Evolutionary conservation across 2,113 vertebrate species (phyloP).

Genomic region (Carassius carassius): DNA sequence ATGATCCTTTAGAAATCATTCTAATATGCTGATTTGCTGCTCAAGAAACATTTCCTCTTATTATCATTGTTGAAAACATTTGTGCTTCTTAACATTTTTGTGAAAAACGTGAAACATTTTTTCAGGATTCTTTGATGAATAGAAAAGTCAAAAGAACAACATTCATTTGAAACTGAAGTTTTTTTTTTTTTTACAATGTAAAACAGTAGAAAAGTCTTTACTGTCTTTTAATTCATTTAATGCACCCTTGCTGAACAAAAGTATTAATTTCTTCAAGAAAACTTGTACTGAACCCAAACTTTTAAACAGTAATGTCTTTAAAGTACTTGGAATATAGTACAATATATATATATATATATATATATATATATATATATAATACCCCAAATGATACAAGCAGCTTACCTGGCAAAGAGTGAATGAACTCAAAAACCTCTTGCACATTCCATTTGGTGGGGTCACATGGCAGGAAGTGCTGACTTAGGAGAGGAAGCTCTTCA

Average conservation of each 20-base stretch:
- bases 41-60: not conserved
- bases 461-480: conserved; percentile 85
- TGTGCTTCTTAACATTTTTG: not conserved
- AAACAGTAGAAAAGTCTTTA: too few species aligned
- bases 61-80: not conserved
- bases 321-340: too few species aligned
- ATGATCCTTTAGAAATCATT: not conserved
- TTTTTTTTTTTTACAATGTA: too few species aligned
- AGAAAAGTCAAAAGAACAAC: too few species aligned
- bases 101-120: too few species aligned
- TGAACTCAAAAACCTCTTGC: conserved; percentile 94
- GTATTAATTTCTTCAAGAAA: not conserved
- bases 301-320: not conserved
- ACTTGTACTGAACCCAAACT: too few species aligned
- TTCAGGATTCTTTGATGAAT: too few species aligned
- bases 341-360: too few species aligned
- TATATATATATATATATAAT: too few species aligned
- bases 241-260: too few species aligned
- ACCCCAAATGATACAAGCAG: not conserved
- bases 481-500: conserved; percentile 80
- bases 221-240: too few species aligned
- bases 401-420: conserved; percentile 90
- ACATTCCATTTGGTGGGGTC: conserved; percentile 97
- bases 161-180: too few species aligned
- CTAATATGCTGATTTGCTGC: not conserved